A percentile compares a stretch with the other conserved stretches of the same genome.
Evolutionary conservation across 2,113 vertebrate species (phyloP).

Genomic region (Solea solea): DNA sequence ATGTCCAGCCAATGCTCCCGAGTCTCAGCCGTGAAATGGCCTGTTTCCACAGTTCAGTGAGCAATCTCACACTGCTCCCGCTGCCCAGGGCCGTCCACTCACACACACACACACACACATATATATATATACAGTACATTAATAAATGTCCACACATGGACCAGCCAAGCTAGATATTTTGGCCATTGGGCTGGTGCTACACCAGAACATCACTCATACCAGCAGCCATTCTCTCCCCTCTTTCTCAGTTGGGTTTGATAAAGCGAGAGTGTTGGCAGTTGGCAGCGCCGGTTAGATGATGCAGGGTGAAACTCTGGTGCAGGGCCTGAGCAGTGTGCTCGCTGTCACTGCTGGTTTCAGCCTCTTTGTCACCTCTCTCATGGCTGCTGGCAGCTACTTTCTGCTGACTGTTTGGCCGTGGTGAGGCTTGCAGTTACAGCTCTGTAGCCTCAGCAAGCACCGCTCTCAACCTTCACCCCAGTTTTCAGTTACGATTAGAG

Average conservation of each 20-base stretch:
- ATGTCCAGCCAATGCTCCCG: slow-evolving; percentile 48
- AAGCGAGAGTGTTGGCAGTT: slow-evolving; percentile 26
- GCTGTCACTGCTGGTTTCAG: slow-evolving; percentile 63
- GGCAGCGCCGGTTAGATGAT: slow-evolving; percentile 46
- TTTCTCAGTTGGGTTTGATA: slow-evolving; percentile 6
- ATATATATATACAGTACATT: not conserved
- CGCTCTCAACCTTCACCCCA: not conserved
- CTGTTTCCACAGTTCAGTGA: slow-evolving; percentile 62
- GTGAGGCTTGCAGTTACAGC: slow-evolving; percentile 25
- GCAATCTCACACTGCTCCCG: slow-evolving; percentile 45
- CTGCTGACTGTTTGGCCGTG: slow-evolving; percentile 55
- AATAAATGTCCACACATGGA: slow-evolving; percentile 19
- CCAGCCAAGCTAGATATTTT: slow-evolving; percentile 25
- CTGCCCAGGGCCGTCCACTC: slow-evolving; percentile 12
- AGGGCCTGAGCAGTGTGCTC: slow-evolving; percentile 43
- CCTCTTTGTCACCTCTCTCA: slow-evolving; percentile 62
- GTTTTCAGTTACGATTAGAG: slow-evolving; percentile 1
- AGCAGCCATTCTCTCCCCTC: not conserved
- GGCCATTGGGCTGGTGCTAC: slow-evolving; percentile 23
- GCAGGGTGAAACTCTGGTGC: slow-evolving; percentile 52
- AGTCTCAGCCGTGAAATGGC: slow-evolving; percentile 66
- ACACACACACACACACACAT: slow-evolving; percentile 3
- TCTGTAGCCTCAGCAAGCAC: slow-evolving; percentile 25
- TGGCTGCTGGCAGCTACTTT: slow-evolving; percentile 60
- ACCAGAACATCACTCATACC: slow-evolving; percentile 46